Conservation (phyloP, 2,113 vertebrate genomes). For the Salvelinus alpinus region DNA sequence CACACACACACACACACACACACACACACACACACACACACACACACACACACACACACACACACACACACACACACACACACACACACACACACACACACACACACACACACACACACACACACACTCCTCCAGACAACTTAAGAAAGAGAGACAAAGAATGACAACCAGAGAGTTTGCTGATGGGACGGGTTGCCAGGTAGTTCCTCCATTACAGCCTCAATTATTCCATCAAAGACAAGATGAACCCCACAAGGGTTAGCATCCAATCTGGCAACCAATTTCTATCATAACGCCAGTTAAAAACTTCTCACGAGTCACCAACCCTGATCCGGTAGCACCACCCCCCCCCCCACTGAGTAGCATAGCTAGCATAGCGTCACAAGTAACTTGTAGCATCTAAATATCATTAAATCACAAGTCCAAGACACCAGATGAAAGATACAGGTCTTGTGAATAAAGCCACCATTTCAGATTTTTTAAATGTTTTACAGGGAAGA, state of each 20-base stretch:
- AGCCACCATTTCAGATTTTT: no score
- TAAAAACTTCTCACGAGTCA: no score
- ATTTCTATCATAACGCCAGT: conserved; percentile 21
- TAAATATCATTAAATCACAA: no score
- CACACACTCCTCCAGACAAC: conserved; percentile 20
- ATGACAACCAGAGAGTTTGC: conserved; percentile 39
- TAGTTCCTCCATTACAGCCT: conserved; percentile 48
- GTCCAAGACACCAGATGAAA: no score
- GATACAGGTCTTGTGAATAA: no score
- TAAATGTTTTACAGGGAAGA: no score
- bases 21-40: conserved; percentile 27
- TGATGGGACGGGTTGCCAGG: conserved; percentile 46
- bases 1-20: no score
- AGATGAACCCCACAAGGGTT: conserved; percentile 49
- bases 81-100: conserved; percentile 24
- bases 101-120: conserved; percentile 27
- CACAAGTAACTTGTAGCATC: no score
- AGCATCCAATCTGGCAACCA: conserved; percentile 62
- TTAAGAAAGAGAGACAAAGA: conserved; percentile 44
- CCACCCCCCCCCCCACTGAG: no score
- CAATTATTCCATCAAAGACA: conserved; percentile 66
- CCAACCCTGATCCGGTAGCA: no score
- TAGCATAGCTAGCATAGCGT: no score
- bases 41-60: conserved; percentile 24
- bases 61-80: conserved; percentile 30